Percentiles rank a stretch among this genome's conserved stretches.
Conservation (phyloP, 2,797 vertebrate genomes). For the Tadarida brasiliensis region DNA sequence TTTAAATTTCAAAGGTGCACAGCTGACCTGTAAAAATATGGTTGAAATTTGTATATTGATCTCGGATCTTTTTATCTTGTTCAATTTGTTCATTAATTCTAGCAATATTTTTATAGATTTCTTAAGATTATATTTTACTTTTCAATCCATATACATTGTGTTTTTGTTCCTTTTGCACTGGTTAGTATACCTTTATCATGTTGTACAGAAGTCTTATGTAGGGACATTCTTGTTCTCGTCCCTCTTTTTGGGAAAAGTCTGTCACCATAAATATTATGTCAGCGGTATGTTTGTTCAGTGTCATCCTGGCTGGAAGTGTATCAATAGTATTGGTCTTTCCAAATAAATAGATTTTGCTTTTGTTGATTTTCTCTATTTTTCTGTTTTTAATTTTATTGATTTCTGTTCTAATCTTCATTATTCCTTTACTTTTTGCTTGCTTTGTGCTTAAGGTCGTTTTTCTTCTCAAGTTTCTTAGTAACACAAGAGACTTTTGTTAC, state of each 20-base stretch:
- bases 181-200: background rate
- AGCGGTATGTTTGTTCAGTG: background rate
- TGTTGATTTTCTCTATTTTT: background rate
- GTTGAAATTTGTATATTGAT: background rate
- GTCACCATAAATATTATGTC: background rate
- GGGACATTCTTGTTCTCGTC: background rate
- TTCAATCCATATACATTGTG: background rate
- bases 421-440: background rate
- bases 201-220: background rate
- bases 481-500: background rate
- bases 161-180: background rate
- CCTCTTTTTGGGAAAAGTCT: background rate
- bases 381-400: background rate
- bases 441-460: background rate
- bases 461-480: background rate
- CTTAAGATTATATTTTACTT: background rate
- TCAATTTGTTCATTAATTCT: background rate
- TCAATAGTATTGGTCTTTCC: background rate
- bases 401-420: background rate
- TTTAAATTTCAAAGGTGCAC: background rate
- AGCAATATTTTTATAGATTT: background rate
- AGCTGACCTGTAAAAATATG: background rate
- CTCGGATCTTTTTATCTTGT: background rate
- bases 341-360: background rate
- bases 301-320: background rate